Conservation (phyloP, 35 echinoderm and acorn worm species). For the Diadema setosum region DNA sequence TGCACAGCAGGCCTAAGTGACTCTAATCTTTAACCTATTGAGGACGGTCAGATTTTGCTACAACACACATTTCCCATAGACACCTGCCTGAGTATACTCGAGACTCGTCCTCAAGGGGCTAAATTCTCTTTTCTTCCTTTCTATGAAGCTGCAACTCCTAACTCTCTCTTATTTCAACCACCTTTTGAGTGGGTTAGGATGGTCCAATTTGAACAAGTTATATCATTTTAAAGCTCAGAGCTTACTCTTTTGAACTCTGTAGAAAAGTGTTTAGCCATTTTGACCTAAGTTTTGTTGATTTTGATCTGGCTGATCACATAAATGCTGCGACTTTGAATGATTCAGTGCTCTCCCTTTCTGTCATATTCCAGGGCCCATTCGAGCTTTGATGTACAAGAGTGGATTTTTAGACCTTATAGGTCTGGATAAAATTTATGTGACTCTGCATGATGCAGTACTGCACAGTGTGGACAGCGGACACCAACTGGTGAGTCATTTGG, state of each 20-base stretch:
- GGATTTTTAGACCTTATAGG: conserved; percentile 75
- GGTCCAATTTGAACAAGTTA: not conserved
- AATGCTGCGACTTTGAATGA: not conserved
- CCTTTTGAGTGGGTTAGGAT: not conserved
- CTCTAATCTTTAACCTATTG: too few species aligned
- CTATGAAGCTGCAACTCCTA: too few species aligned
- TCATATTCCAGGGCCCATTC: conserved; percentile 8
- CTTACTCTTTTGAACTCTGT: not conserved
- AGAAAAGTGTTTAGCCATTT: not conserved
- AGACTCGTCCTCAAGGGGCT: too few species aligned
- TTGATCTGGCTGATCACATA: not conserved
- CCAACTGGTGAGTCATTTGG: not conserved
- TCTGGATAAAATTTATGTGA: conserved; percentile 71
- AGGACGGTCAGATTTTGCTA: too few species aligned
- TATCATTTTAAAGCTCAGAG: not conserved
- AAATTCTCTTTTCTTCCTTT: too few species aligned
- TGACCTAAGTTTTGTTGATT: not conserved
- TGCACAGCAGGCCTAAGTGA: too few species aligned
- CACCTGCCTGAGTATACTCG: too few species aligned
- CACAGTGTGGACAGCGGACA: conserved; percentile 1
- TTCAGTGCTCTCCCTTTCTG: not conserved
- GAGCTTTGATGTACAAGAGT: conserved; percentile 52
- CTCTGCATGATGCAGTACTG: conserved; percentile 84
- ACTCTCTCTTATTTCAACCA: too few species aligned
- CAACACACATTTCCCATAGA: too few species aligned